These are phyloP conservation scores for Conus betulinus DNA, from an alignment of 1,140 invertebrate species.

Conservation along the genomic window DNA sequence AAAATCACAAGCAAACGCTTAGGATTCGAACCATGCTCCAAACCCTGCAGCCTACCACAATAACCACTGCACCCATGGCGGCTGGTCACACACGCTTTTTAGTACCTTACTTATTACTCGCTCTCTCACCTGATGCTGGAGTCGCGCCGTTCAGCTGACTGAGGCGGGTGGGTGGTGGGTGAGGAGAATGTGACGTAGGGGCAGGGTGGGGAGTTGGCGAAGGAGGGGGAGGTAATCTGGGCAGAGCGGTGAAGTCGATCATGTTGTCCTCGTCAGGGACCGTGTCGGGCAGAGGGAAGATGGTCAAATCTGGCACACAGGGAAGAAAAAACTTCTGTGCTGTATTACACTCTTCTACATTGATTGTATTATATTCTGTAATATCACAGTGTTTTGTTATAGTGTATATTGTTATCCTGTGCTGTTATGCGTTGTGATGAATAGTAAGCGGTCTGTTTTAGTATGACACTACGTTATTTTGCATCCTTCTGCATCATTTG, in stretches of 20 bases:
- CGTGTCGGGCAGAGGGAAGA: slow-evolving; percentile 88
- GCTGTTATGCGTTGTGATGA: no score
- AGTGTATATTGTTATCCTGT: neutral
- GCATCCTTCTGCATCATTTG: no score
- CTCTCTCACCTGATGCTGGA: neutral
- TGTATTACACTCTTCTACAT: neutral
- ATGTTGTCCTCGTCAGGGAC: slow-evolving; percentile 81
- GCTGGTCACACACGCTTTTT: no score
- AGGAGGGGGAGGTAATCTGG: slow-evolving; percentile 46
- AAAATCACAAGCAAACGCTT: no score
- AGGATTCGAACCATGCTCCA: no score
- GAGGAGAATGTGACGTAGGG: neutral
- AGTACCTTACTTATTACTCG: no score
- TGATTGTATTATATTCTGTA: neutral
- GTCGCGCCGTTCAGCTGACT: neutral
- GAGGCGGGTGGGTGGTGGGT: neutral
- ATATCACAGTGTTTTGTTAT: no score
- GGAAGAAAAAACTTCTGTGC: no score
- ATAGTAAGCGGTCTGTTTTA: no score
- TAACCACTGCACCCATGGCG: no score
- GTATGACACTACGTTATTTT: no score
- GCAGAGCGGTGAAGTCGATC: slow-evolving; percentile 51
- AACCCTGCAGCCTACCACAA: no score
- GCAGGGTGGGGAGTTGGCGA: slow-evolving; percentile 30
- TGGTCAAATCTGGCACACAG: slow-evolving; percentile 82